A percentile compares a stretch with the other conserved stretches of the same genome.
phyloP scores from a whole-genome alignment of 2,888 invertebrate species.

The Heliconius ismenius region DNA sequence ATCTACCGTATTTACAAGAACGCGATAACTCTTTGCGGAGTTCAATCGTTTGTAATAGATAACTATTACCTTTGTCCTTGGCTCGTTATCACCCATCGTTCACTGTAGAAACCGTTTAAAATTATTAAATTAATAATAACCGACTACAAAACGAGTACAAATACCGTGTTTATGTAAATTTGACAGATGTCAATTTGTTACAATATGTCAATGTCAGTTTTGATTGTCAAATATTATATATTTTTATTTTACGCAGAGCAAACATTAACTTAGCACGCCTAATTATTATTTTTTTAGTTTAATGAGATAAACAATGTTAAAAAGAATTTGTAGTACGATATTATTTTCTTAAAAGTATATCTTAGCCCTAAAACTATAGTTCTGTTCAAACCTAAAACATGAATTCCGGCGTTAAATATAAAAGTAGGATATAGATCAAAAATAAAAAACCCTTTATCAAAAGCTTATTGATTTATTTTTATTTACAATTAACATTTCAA shows the following conservation, averaged over 20 bases:
- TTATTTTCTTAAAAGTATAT: no score
- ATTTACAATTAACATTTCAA: not conserved
- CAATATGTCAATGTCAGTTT: not conserved
- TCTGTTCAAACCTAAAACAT: no score
- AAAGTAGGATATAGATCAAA: not conserved
- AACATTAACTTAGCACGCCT: not conserved
- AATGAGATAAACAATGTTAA: not conserved
- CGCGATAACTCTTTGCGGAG: constrained; percentile 47
- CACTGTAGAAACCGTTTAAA: constrained; percentile 47
- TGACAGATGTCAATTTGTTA: constrained; percentile 19
- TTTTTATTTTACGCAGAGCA: not conserved
- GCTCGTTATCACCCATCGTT: constrained; percentile 65
- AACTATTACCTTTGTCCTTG: constrained; percentile 71
- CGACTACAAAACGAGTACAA: constrained; percentile 16
- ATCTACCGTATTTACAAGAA: constrained; percentile 39
- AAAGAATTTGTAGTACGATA: no score
- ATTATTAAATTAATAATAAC: constrained; percentile 25
- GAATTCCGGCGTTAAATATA: not conserved
- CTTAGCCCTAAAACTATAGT: no score
- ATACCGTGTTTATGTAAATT: constrained; percentile 32
- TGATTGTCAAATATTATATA: not conserved
- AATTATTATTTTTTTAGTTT: not conserved
- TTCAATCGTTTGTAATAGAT: constrained; percentile 54
- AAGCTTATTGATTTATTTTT: constrained; percentile 3
- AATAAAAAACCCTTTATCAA: not conserved